Conservation (phyloP, 2,888 invertebrate species). For the Laothoe populi region DNA sequence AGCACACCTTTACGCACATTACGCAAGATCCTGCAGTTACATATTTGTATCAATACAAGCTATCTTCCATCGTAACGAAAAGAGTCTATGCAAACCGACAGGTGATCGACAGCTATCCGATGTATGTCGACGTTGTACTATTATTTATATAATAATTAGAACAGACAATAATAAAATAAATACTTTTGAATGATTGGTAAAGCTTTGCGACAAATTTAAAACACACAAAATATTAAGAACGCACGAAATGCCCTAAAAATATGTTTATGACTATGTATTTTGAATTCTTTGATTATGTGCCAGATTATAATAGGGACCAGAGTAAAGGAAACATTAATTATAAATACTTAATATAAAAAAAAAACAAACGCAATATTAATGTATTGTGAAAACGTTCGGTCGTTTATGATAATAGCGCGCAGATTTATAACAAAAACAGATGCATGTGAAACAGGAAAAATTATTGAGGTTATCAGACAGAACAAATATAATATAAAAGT, state of each 20-base stretch:
- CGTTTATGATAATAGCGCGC: background rate
- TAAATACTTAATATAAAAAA: slow-evolving; percentile 22
- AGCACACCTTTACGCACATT: slow-evolving; percentile 43
- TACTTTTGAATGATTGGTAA: too few relatives aligned
- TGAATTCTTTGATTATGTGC: background rate
- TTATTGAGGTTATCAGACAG: background rate
- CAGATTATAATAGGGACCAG: slow-evolving; percentile 30
- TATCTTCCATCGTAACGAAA: slow-evolving; percentile 74
- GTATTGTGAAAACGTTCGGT: background rate
- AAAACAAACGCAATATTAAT: background rate
- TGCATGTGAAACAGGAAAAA: slow-evolving; percentile 3
- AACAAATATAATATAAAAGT: background rate
- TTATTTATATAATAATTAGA: slow-evolving; percentile 14
- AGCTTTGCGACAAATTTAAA: too few relatives aligned
- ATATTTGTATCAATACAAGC: slow-evolving; percentile 65
- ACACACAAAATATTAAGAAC: background rate
- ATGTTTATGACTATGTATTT: background rate
- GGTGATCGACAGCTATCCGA: slow-evolving; percentile 59
- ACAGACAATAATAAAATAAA: background rate
- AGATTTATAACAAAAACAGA: background rate
- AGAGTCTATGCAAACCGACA: slow-evolving; percentile 69
- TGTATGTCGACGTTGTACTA: slow-evolving; percentile 26
- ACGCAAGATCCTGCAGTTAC: slow-evolving; percentile 60
- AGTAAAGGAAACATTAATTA: slow-evolving; percentile 44
- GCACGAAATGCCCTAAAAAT: background rate